phyloP scores from a whole-genome alignment of 2,113 vertebrate genomes.

The Halichoeres trimaculatus region DNA sequence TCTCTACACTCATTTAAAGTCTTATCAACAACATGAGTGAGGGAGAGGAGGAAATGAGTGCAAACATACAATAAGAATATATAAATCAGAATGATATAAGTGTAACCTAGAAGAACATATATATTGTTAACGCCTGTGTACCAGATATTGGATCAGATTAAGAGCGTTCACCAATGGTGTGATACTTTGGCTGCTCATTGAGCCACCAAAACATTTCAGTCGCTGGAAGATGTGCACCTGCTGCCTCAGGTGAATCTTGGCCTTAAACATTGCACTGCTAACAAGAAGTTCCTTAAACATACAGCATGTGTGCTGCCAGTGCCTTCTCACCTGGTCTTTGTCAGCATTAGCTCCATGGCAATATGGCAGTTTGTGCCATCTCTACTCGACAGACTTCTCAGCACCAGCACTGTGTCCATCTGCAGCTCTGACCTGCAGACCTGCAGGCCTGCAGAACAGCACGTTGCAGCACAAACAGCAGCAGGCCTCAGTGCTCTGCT shows the following conservation, averaged over 20 bases:
- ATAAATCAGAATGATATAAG: no score
- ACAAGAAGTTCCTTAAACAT: constrained; percentile 42
- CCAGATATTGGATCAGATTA: not conserved
- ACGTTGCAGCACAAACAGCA: constrained; percentile 21
- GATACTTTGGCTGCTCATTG: constrained; percentile 5
- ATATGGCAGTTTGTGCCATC: constrained; percentile 42
- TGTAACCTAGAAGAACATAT: no score
- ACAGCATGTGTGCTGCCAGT: constrained; percentile 18
- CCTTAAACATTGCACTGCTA: constrained; percentile 43
- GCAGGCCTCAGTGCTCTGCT: constrained; percentile 27
- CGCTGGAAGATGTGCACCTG: constrained; percentile 18
- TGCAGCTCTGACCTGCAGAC: constrained; percentile 25
- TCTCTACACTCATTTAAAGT: no score
- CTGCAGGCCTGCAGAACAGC: constrained; percentile 38
- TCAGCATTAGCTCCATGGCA: constrained; percentile 33
- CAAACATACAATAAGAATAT: no score
- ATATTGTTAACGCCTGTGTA: no score
- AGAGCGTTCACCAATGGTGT: not conserved
- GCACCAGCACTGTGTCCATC: constrained; percentile 5
- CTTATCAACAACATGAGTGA: no score
- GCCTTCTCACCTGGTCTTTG: constrained; percentile 14
- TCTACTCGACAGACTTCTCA: constrained; percentile 18
- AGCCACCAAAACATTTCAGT: constrained; percentile 11
- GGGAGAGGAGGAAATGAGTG: no score
- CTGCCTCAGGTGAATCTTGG: constrained; percentile 33